Evolutionary conservation across 2,888 invertebrate genomes (phyloP), one percentile per base, ranked within the genome.

Genomic region (Lasioglossum pauxillum): DNA sequence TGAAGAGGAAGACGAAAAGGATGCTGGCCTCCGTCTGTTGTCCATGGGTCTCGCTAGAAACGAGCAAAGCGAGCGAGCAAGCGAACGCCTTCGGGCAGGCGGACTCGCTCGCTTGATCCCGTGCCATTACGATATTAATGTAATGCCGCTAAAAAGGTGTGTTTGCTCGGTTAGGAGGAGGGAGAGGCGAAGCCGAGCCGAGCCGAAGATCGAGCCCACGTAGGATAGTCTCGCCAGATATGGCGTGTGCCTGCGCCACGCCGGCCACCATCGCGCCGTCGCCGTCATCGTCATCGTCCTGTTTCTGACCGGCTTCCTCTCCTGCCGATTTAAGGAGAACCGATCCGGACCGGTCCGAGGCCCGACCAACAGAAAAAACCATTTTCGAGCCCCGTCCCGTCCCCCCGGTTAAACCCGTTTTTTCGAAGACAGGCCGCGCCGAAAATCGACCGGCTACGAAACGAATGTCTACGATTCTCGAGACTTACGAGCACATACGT

Each of bases 61-160:
- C 80, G 64, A 72, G 67, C 74, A 53, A 31, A 64, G 73, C 72
- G 85, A 64, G 64, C 41, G 71, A 60, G 71, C 71, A 14, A 57
- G 46, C 53, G 82, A 72, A 83, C 78, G 81, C 82, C 84, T 82
- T 83, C 86, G 81, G 85, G 88, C 88, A 74, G 73, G 67, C 89
- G 85, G 83, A 84, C 89, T 82, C 77, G 82, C 85, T 85, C 83
- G 83, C 86, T 85, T 80, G 89, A 87, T 88, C 87, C 90, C 84
- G 89, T 92, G 91, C 94, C 93, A 94, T 94, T 94, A 94, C 93
- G 94, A 94, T 94, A 95, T 94, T 94, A 94, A 94, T 93, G 94
- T 93, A 94, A 94, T 94, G 94, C 93, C 91, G 93, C 93, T 94
- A 94, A 94, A 94, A 95, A 95, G 94, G 95, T 95, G 94, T 94